Evolutionary conservation across 2,113 vertebrate species (phyloP).

Genomic region (Hemichromis elongatus): DNA sequence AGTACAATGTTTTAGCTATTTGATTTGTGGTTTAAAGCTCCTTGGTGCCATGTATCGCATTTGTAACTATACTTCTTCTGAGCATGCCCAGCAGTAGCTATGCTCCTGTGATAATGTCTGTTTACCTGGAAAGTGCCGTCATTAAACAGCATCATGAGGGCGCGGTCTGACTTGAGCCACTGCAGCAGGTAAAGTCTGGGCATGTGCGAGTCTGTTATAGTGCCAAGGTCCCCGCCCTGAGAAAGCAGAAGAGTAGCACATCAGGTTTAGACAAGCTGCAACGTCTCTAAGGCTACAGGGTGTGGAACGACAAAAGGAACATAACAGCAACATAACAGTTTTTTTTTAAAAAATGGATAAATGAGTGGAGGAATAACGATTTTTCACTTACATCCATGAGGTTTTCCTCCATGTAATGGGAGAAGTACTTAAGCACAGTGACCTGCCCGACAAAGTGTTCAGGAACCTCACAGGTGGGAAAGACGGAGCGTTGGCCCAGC

Average conservation of each 20-base stretch:
- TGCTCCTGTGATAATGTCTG: background rate
- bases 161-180: conserved; percentile 97
- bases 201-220: conserved; percentile 81
- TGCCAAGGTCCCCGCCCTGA: conserved; percentile 90
- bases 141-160: conserved; percentile 98
- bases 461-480: conserved; percentile 84
- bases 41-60: background rate
- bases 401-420: conserved; percentile 99
- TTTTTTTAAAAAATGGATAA: background rate
- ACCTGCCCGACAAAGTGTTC: conserved; percentile 94
- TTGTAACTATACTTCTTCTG: background rate
- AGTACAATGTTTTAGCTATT: background rate
- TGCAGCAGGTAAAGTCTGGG: conserved; percentile 92
- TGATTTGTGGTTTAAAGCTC: background rate
- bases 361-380: background rate
- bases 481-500: conserved; percentile 88
- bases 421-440: conserved; percentile 96
- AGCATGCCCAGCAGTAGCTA: background rate
- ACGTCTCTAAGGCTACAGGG: conserved; percentile 17
- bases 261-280: conserved; percentile 11
- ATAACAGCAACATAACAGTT: background rate
- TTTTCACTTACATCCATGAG: conserved; percentile 93
- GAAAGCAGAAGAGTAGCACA: conserved; percentile 24
- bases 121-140: conserved; percentile 98
- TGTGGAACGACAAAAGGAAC: background rate